Evolutionary conservation across 2,113 vertebrate species (phyloP).

Genomic region (Syngnathus floridae): DNA sequence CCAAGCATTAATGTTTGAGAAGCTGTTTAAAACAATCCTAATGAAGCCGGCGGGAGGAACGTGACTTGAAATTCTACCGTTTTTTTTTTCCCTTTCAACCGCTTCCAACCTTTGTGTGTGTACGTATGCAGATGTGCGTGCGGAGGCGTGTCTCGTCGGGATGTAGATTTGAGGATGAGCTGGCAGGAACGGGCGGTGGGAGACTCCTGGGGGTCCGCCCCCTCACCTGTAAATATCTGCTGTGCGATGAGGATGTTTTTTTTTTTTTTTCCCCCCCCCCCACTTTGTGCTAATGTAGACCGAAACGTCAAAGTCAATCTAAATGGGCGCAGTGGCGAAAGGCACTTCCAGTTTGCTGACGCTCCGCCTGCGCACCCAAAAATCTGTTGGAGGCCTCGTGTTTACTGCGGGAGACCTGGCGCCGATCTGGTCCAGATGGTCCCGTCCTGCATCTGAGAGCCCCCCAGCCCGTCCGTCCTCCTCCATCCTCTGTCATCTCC

Average conservation of each 20-base stretch:
- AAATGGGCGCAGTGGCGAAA: not conserved
- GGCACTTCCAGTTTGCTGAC: not conserved
- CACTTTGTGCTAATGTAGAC: not conserved
- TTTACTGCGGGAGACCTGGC: slow-evolving; percentile 65
- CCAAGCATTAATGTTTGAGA: slow-evolving; percentile 73
- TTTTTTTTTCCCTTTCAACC: slow-evolving; percentile 61
- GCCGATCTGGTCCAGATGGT: slow-evolving; percentile 62
- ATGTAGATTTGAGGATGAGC: slow-evolving; percentile 40
- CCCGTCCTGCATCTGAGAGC: slow-evolving; percentile 61
- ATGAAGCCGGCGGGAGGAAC: slow-evolving; percentile 68
- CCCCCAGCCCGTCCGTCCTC: slow-evolving; percentile 33
- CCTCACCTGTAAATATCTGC: slow-evolving; percentile 25
- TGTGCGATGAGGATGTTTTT: slow-evolving; percentile 35
- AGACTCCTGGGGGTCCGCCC: slow-evolving; percentile 26
- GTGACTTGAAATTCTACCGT: slow-evolving; percentile 50
- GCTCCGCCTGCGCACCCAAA: not conserved
- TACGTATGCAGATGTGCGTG: slow-evolving; percentile 9
- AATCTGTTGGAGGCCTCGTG: slow-evolving; percentile 46
- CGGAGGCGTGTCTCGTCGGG: slow-evolving; percentile 33
- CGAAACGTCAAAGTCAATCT: not conserved
- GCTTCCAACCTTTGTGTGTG: slow-evolving; percentile 41
- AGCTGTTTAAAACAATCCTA: slow-evolving; percentile 71
- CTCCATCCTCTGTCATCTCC: slow-evolving; percentile 36
- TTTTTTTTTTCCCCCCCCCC: too few species aligned
- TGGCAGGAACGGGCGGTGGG: slow-evolving; percentile 23